Percentiles rank a stretch among this genome's conserved stretches.
Conservation (phyloP, 2,797 vertebrate species). For the Chloroceryle amazona region DNA sequence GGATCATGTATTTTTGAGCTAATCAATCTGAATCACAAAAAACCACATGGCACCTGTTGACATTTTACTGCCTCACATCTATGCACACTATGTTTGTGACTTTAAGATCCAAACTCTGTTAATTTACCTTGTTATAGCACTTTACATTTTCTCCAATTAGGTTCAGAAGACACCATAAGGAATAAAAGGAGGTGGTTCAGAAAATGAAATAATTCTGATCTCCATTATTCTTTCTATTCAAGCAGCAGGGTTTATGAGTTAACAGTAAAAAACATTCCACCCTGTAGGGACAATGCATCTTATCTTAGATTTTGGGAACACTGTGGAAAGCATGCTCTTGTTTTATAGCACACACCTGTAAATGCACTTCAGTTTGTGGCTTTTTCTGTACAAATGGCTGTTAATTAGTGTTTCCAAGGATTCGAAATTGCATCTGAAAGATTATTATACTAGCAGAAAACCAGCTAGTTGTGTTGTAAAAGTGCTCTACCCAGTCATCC, state of each 20-base stretch:
- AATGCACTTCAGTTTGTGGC: neutral
- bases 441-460: neutral
- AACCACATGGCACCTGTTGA: neutral
- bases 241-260: neutral
- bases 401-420: slow-evolving; percentile 19
- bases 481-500: neutral
- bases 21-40: neutral
- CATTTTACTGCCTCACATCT: neutral
- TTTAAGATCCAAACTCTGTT: neutral
- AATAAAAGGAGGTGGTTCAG: neutral
- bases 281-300: neutral
- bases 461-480: neutral
- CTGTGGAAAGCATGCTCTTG: neutral
- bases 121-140: neutral
- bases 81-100: neutral
- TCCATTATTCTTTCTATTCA: neutral
- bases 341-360: neutral
- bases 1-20: neutral
- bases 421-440: neutral
- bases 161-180: neutral
- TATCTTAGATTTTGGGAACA: neutral
- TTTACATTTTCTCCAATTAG: neutral
- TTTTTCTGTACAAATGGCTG: neutral
- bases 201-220: neutral
- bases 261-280: neutral